Evolutionary conservation across 2,113 vertebrate species (phyloP).

Genomic region (Ameiurus melas): DNA sequence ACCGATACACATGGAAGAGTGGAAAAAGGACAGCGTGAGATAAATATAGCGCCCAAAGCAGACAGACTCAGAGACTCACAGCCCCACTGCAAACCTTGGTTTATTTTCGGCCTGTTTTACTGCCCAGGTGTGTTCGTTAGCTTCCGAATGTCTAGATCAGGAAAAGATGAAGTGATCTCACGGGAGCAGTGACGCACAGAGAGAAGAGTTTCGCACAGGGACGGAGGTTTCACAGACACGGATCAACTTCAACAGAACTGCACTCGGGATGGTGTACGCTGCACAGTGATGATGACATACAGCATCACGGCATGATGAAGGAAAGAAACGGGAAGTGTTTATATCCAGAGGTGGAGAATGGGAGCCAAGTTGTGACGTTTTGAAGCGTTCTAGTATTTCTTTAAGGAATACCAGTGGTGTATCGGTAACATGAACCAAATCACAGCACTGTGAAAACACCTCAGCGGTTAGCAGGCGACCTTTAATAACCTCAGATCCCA

Average conservation of each 20-base stretch:
- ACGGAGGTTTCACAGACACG: not conserved
- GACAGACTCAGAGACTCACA: not conserved
- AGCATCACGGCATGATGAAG: not conserved
- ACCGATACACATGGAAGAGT: not conserved
- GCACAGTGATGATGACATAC: not conserved
- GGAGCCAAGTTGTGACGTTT: not conserved
- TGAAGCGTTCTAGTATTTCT: too few relatives aligned
- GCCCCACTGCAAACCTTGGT: not conserved
- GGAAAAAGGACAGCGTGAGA: slow-evolving; percentile 4
- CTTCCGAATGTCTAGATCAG: slow-evolving; percentile 11
- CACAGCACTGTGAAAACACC: not conserved
- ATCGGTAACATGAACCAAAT: not conserved
- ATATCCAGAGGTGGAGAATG: not conserved
- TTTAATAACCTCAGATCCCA: slow-evolving; percentile 17
- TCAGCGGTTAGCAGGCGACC: not conserved
- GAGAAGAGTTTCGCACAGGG: not conserved
- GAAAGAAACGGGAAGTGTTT: not conserved
- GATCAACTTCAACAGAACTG: not conserved
- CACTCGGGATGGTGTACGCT: not conserved
- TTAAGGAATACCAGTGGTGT: too few relatives aligned
- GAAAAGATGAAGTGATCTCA: not conserved
- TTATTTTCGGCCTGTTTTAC: slow-evolving; percentile 20
- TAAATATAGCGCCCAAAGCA: slow-evolving; percentile 44
- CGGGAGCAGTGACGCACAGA: not conserved
- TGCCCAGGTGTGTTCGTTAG: slow-evolving; percentile 25